Conservation (phyloP, 2,797 vertebrate species). For the Uromys caudimaculatus region DNA sequence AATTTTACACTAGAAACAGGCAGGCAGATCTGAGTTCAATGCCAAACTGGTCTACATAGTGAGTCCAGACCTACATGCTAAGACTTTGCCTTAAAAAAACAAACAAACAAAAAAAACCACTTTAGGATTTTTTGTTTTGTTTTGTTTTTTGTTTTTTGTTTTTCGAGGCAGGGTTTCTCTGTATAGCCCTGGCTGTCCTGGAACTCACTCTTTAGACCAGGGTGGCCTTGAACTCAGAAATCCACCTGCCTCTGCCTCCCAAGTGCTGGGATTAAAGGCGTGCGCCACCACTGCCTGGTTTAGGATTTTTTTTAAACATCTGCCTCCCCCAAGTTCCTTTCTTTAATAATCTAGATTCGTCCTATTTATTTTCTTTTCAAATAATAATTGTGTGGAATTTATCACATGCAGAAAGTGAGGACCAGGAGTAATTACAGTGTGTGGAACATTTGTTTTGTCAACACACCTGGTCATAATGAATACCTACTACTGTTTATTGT, state of each 20-base stretch:
- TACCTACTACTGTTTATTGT: background rate
- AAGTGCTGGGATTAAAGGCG: too few relatives aligned
- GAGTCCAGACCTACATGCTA: background rate
- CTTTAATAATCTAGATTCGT: conserved; percentile 5
- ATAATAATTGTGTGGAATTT: conserved; percentile 51
- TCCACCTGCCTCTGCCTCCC: too few relatives aligned
- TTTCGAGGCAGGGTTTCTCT: too few relatives aligned
- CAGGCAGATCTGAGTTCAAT: background rate
- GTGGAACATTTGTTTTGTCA: background rate
- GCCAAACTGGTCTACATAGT: background rate
- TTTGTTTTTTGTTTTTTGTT: too few relatives aligned
- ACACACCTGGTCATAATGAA: background rate
- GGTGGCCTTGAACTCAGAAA: too few relatives aligned
- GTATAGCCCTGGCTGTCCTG: too few relatives aligned
- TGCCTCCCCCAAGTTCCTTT: background rate
- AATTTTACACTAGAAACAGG: background rate
- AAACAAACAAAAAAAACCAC: background rate
- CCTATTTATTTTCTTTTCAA: conserved; percentile 26
- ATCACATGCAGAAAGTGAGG: background rate
- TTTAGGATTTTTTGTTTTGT: background rate
- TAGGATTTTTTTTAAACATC: background rate
- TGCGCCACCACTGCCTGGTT: too few relatives aligned
- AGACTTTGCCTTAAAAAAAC: background rate
- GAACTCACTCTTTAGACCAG: too few relatives aligned
- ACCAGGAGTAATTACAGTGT: background rate